phyloP scores from a whole-genome alignment of 1,140 invertebrate species.

The Dendrolimus punctatus region DNA sequence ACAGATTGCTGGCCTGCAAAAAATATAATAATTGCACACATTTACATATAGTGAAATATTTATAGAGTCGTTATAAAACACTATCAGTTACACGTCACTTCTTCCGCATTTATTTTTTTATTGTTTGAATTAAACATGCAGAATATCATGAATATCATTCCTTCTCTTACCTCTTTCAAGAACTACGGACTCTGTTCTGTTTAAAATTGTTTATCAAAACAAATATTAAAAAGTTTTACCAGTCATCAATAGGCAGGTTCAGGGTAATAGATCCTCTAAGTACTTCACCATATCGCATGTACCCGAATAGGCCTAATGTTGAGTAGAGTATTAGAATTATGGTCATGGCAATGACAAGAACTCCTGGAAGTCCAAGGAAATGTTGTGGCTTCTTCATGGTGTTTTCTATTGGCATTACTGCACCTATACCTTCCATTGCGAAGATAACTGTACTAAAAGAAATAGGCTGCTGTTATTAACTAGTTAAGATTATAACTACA shows the following conservation, averaged over 20 bases:
- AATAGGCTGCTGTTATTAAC: constrained; percentile 10
- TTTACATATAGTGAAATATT: neutral
- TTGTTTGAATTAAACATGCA: no score
- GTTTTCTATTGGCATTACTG: constrained; percentile 92
- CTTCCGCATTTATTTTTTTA: no score
- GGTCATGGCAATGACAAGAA: constrained; percentile 87
- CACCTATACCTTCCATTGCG: constrained; percentile 87
- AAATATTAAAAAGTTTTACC: constrained; percentile 46
- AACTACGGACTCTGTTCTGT: no score
- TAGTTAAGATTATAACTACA: neutral
- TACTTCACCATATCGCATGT: constrained; percentile 82
- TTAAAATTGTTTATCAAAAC: neutral
- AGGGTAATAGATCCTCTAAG: constrained; percentile 81
- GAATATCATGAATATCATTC: no score
- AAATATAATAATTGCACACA: constrained; percentile 7
- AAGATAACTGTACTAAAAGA: constrained; percentile 80
- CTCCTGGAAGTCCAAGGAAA: constrained; percentile 86
- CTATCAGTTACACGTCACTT: no score
- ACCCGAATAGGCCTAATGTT: constrained; percentile 87
- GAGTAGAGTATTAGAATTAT: constrained; percentile 82
- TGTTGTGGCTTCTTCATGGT: constrained; percentile 85
- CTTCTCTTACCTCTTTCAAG: no score
- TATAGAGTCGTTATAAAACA: no score
- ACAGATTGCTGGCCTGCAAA: constrained; percentile 78
- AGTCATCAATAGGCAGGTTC: constrained; percentile 76